Evolutionary conservation across 2,113 vertebrate genomes (phyloP).

Genomic region (Sorex araneus): DNA sequence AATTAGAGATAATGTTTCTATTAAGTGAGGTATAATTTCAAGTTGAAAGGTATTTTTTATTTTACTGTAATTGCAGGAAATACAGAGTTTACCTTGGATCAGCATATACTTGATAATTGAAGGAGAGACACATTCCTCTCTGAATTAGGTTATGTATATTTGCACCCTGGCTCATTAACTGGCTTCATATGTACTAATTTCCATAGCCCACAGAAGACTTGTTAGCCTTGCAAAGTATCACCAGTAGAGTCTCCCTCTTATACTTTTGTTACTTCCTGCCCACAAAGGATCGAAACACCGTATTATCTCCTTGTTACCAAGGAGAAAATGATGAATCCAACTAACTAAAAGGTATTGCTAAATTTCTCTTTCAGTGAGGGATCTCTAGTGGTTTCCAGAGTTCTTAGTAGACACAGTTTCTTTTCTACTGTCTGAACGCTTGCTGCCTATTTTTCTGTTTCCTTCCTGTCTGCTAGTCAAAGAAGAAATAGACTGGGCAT

Average conservation of each 20-base stretch:
- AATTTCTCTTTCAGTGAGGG: constrained; percentile 47
- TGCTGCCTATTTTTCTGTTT: constrained; percentile 26
- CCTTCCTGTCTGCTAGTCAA: background rate
- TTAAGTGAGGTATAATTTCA: constrained; percentile 68
- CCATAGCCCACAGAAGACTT: background rate
- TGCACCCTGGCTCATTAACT: background rate
- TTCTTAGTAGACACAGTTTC: background rate
- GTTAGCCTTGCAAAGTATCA: background rate
- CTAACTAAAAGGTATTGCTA: constrained; percentile 13
- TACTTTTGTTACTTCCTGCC: background rate
- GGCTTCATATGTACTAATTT: background rate
- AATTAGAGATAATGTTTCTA: constrained; percentile 70
- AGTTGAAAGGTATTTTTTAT: constrained; percentile 47
- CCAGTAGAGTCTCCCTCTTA: background rate
- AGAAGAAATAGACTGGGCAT: background rate
- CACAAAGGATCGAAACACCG: background rate
- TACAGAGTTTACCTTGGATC: constrained; percentile 50
- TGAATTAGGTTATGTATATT: background rate
- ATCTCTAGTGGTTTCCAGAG: background rate
- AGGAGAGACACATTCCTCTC: background rate
- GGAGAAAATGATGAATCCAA: constrained; percentile 1
- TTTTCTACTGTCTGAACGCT: background rate
- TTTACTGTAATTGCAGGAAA: constrained; percentile 54
- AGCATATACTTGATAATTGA: background rate
- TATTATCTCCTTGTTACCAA: background rate